Conservation (phyloP, 2,888 invertebrate genomes). For the Artemia sp. region DNA sequence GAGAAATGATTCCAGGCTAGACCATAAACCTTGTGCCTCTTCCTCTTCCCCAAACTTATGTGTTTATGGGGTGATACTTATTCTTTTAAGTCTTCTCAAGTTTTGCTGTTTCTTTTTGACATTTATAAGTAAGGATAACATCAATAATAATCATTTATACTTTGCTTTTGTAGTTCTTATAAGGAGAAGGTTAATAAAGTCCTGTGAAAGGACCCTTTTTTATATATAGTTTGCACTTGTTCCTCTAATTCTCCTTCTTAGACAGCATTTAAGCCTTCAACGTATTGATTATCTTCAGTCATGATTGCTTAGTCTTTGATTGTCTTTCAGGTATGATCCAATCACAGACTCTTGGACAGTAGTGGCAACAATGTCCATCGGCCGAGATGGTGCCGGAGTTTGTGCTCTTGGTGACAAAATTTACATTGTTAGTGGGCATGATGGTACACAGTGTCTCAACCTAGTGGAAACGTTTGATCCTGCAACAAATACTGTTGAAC, state of each 20-base stretch:
- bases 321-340: conserved; percentile 39
- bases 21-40: no score
- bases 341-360: conserved; percentile 70
- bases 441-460: conserved; percentile 69
- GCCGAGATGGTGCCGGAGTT: conserved; percentile 73
- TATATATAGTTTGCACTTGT: no score
- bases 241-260: no score
- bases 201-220: no score
- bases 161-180: conserved; percentile 17
- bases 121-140: no score
- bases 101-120: not conserved
- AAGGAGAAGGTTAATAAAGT: not conserved
- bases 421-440: conserved; percentile 74
- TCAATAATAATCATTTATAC: not conserved
- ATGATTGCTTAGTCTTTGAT: conserved; percentile 15
- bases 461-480: conserved; percentile 80
- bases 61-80: not conserved
- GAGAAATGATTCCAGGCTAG: no score
- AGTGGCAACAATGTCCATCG: conserved; percentile 61
- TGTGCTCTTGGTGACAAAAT: conserved; percentile 65
- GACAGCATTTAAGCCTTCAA: not conserved
- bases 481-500: conserved; percentile 37
- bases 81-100: not conserved
- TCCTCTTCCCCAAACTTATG: no score
- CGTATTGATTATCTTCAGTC: not conserved